Evolutionary conservation across 2,888 invertebrate genomes (phyloP).

Genomic region (Drosophila gaucha): DNA sequence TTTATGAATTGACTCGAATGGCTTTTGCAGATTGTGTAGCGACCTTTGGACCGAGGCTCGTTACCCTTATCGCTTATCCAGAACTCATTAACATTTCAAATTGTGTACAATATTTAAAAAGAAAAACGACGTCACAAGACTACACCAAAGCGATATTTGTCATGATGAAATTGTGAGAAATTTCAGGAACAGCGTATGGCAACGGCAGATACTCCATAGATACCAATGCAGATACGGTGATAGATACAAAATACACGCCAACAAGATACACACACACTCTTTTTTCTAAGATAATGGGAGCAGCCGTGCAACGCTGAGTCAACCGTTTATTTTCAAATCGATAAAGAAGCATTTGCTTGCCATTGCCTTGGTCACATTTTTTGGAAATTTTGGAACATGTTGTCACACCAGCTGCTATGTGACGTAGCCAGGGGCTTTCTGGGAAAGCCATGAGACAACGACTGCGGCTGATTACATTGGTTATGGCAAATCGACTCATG

Average conservation of each 20-base stretch:
- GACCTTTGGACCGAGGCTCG: constrained; percentile 25
- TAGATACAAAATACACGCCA: constrained; percentile 3
- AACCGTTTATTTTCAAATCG: constrained; percentile 31
- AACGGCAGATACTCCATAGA: constrained; percentile 11
- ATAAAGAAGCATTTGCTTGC: constrained; percentile 10
- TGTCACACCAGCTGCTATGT: constrained; percentile 19
- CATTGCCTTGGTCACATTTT: constrained; percentile 38
- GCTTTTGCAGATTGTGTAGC: constrained; percentile 51
- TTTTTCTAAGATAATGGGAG: constrained; percentile 27
- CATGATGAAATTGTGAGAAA: constrained; percentile 30
- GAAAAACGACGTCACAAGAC: constrained; percentile 32
- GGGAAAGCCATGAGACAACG: constrained; percentile 36
- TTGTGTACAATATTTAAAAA: constrained; percentile 17
- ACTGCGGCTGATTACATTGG: constrained; percentile 8
- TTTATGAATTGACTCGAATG: background rate
- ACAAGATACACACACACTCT: constrained; percentile 23
- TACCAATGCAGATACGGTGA: constrained; percentile 12
- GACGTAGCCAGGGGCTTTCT: constrained; percentile 42
- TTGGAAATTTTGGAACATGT: constrained; percentile 6
- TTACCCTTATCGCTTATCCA: constrained; percentile 19
- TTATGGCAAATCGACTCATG: constrained; percentile 11
- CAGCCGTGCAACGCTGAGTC: constrained; percentile 41
- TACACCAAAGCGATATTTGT: constrained; percentile 9
- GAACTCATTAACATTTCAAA: constrained; percentile 19
- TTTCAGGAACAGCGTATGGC: background rate